A percentile compares a stretch with the other conserved stretches of the same genome.
Evolutionary conservation across 2,888 invertebrate genomes (phyloP).

Genomic region (Rhagophthalmus giganteus): DNA sequence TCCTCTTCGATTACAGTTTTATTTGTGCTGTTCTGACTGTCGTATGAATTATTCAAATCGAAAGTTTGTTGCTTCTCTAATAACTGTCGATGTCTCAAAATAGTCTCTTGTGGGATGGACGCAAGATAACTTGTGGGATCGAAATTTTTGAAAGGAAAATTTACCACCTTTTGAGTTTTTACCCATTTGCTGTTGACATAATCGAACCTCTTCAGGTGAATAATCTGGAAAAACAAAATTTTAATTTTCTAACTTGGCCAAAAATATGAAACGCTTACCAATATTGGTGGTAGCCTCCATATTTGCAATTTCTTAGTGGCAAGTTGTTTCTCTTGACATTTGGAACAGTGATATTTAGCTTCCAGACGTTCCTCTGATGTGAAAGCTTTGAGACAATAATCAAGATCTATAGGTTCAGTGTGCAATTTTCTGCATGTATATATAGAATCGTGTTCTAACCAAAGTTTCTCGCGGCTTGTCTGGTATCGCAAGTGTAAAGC

Average conservation of each 20-base stretch:
- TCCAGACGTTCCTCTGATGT: conserved; percentile 85
- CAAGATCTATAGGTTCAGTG: conserved; percentile 81
- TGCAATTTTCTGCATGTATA: conserved; percentile 69
- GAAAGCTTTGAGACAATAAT: conserved; percentile 84
- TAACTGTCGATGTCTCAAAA: conserved; percentile 65
- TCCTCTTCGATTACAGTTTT: conserved; percentile 6
- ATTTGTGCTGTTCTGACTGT: conserved; percentile 4
- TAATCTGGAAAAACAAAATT: conserved; percentile 65
- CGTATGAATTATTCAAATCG: background rate
- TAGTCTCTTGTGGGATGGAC: conserved; percentile 76
- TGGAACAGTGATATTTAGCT: conserved; percentile 82
- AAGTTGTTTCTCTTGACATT: conserved; percentile 79
- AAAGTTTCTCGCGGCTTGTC: conserved; percentile 57
- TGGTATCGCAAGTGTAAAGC: conserved; percentile 82
- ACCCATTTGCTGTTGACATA: conserved; percentile 90
- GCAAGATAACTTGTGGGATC: conserved; percentile 87
- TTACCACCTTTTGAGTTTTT: conserved; percentile 90
- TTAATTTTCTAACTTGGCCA: conserved; percentile 1
- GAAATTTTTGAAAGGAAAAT: conserved; percentile 84
- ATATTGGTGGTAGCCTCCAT: conserved; percentile 86
- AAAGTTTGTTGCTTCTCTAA: conserved; percentile 20
- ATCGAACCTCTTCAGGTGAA: conserved; percentile 91
- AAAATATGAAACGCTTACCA: conserved; percentile 59
- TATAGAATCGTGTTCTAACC: conserved; percentile 76
- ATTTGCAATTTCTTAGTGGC: conserved; percentile 90